A percentile compares a stretch with the other conserved stretches of the same genome.
phyloP scores from a whole-genome alignment of 2,113 vertebrate species.

The Calyptommatus sinebrachiatus region DNA sequence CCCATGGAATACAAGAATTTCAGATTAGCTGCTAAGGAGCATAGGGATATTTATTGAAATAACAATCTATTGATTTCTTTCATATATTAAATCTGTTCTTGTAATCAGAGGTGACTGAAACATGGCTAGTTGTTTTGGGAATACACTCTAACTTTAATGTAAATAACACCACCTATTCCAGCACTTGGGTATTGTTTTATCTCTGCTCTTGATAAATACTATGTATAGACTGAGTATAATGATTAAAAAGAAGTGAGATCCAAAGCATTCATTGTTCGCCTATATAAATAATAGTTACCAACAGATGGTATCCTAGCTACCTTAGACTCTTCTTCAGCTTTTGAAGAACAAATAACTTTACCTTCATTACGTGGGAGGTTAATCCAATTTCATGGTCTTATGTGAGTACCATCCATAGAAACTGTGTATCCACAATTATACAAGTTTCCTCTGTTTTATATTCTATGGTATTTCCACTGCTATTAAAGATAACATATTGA shows the following conservation, averaged over 20 bases:
- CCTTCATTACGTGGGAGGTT: not conserved
- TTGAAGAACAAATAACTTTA: not conserved
- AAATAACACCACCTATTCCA: not conserved
- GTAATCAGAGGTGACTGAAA: no score
- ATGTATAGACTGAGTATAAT: no score
- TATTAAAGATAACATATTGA: not conserved
- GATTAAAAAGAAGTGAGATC: no score
- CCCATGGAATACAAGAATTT: constrained; percentile 23
- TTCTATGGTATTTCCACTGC: not conserved
- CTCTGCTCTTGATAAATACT: not conserved
- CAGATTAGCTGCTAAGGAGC: not conserved
- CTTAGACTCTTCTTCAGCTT: not conserved
- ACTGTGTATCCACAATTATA: not conserved
- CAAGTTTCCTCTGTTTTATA: not conserved
- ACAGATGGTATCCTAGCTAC: not conserved
- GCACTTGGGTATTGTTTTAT: not conserved
- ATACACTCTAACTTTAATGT: no score
- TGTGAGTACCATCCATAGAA: not conserved
- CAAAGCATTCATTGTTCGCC: no score
- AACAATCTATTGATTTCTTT: constrained; percentile 46
- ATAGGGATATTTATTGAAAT: constrained; percentile 31
- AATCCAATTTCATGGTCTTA: not conserved
- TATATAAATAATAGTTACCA: not conserved
- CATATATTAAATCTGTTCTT: not conserved
- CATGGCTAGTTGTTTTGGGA: not conserved